Percentiles rank a stretch among this genome's conserved stretches.
Evolutionary conservation across 2,888 invertebrate genomes (phyloP).

Genomic region (Philaethria dido): DNA sequence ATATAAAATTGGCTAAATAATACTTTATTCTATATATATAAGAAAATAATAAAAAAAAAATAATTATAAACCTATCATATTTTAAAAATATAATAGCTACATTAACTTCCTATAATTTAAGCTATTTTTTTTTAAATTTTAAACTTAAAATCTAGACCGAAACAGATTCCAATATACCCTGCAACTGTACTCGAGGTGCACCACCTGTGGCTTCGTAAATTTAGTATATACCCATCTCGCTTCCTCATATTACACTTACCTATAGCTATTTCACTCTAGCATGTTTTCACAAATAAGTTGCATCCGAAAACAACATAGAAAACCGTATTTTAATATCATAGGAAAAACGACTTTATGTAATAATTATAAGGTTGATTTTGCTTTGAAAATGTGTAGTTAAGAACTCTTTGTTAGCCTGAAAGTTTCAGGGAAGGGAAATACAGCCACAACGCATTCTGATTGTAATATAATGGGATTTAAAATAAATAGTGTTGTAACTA

Average conservation of each 20-base stretch:
- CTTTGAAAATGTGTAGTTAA: conserved; percentile 46
- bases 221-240: conserved; percentile 71
- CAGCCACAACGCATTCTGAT: conserved; percentile 72
- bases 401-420: conserved; percentile 72
- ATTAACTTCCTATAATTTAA: not conserved
- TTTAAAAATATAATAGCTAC: not conserved
- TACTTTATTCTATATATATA: too few relatives aligned
- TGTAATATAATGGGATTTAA: conserved; percentile 80
- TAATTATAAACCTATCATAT: too few relatives aligned
- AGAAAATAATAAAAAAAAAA: too few relatives aligned
- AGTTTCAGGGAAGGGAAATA: conserved; percentile 76
- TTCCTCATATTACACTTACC: conserved; percentile 51
- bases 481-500: conserved; percentile 64
- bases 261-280: conserved; percentile 61
- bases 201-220: conserved; percentile 84
- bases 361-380: conserved; percentile 51
- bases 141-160: conserved; percentile 4
- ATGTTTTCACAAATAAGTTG: conserved; percentile 83
- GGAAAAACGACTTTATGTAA: conserved; percentile 51
- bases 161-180: conserved; percentile 51
- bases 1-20: too few relatives aligned
- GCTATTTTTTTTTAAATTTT: not conserved
- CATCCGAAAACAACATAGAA: conserved; percentile 83
- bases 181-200: conserved; percentile 74
- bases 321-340: conserved; percentile 55